Base-by-base conservation (phyloP, 2,888 invertebrate species). In the Leptogaster cylindrica region DNA sequence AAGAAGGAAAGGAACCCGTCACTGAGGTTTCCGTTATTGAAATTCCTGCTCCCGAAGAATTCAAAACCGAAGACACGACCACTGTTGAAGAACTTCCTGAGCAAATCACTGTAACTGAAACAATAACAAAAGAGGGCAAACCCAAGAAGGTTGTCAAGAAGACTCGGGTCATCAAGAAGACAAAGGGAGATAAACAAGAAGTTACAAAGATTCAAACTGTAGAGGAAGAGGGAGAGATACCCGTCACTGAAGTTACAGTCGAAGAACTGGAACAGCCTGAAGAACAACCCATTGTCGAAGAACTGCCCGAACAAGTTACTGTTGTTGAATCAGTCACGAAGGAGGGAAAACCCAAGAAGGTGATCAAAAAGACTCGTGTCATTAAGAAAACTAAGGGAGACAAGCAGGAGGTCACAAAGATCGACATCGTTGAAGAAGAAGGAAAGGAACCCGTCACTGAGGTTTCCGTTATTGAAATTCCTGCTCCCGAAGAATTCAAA, bases 391-490 rank as follows among this genome's bases (percentile, higher is more conserved):
- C 74, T 2, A 79, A 73, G 72, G 82, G 78, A 55, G 70, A 71
- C 63, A 79, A 78, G 73, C 74, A 79, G 44, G 78, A 82, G 73
- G 73, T 79, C 16, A 81, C 80, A 2, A 77, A 80, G 74, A 79
- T 81, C 46, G 73, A 78, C 14, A 81, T 80, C 6, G 76, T 80
- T n/a, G 76, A 76, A 68, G 77, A 81, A 73, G 82, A 80, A 70
- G 79, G 76, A 14, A 76, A 79, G 68, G 73, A 76, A 71, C 81
- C 82, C 3, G 73, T 78, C 70, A 79, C 77, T 3, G 78, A 76
- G 0, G 72, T 75, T 3, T 73, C 75, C n/a, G 67, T 72, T 68
- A 68, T 73, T 71, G 72, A 74, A 51, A 67, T 68, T 14, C 72
- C 20, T n/a, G n/a, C n/a, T n/a, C n/a, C n/a, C n/a, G n/a, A n/a